Evolutionary conservation across 2,797 vertebrate species (phyloP).

Genomic region (Typhlichthys subterraneus): DNA sequence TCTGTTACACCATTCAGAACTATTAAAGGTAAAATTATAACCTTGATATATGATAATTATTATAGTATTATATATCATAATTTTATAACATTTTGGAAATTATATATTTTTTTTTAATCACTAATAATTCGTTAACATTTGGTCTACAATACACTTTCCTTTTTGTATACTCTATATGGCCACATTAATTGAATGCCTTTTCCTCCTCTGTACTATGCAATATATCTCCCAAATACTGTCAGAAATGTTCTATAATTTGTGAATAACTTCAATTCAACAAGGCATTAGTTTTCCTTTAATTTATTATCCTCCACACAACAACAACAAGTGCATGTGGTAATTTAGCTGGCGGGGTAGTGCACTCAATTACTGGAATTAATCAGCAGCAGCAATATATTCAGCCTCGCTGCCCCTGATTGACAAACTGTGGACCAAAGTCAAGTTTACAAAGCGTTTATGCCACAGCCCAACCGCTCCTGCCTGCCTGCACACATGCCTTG

Average conservation of each 20-base stretch:
- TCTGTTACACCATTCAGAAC: background rate
- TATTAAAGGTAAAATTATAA: background rate
- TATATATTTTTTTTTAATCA: background rate
- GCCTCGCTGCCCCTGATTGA: conserved; percentile 61
- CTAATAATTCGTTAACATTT: background rate
- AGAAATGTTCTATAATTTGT: conserved; percentile 55
- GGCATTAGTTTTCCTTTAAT: conserved; percentile 55
- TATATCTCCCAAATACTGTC: conserved; percentile 58
- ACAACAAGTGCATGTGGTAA: conserved; percentile 58
- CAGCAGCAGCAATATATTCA: conserved; percentile 68
- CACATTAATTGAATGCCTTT: conserved; percentile 49
- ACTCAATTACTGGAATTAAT: conserved; percentile 81
- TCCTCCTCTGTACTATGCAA: conserved; percentile 26
- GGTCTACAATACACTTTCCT: conserved; percentile 28
- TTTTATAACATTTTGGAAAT: too few species aligned
- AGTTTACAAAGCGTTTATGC: conserved; percentile 52
- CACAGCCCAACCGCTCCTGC: conserved; percentile 20
- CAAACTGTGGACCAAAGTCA: conserved; percentile 74
- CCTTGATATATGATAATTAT: background rate
- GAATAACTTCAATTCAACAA: conserved; percentile 52
- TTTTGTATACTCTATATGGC: conserved; percentile 23
- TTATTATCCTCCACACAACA: conserved; percentile 41
- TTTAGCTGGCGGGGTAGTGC: conserved; percentile 64
- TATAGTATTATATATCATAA: too few species aligned
- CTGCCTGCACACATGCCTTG: conserved; percentile 48